These are phyloP conservation scores for Ageneiosus marmoratus DNA, from an alignment of 2,113 vertebrate genomes.

Conservation along the genomic window DNA sequence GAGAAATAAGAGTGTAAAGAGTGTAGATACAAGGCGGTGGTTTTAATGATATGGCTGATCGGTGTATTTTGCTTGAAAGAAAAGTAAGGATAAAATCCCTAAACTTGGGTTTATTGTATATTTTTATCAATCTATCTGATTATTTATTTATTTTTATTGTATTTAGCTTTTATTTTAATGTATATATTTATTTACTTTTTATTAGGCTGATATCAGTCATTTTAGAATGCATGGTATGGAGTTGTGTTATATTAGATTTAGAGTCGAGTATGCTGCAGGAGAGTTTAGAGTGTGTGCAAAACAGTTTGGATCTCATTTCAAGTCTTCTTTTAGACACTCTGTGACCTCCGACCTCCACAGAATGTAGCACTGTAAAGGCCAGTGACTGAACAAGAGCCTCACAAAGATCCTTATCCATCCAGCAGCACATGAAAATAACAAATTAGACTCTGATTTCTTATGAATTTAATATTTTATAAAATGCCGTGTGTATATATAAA, in stretches of 20 bases:
- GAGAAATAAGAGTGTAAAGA: too few relatives aligned
- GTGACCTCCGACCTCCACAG: slow-evolving; percentile 16
- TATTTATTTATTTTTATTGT: too few relatives aligned
- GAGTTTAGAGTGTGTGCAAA: background rate
- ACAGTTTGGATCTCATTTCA: slow-evolving; percentile 7
- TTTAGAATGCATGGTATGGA: background rate
- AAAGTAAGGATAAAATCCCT: too few relatives aligned
- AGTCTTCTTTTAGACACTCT: slow-evolving; percentile 25
- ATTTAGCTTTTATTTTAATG: background rate
- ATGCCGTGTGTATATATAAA: too few relatives aligned
- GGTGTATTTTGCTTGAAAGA: too few relatives aligned
- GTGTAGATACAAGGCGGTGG: too few relatives aligned
- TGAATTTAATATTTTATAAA: too few relatives aligned
- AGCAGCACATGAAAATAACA: background rate
- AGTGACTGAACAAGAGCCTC: background rate
- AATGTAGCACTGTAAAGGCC: background rate
- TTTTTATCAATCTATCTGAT: too few relatives aligned
- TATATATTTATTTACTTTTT: background rate
- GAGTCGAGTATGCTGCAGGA: background rate
- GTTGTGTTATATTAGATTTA: background rate
- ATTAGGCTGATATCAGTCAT: background rate
- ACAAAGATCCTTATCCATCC: background rate
- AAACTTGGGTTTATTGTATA: too few relatives aligned
- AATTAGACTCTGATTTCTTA: background rate
- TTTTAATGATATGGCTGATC: too few relatives aligned